A percentile compares a stretch with the other conserved stretches of the same genome.
Evolutionary conservation across 2,888 invertebrate species (phyloP).

Genomic region (Mycalesis mineus): DNA sequence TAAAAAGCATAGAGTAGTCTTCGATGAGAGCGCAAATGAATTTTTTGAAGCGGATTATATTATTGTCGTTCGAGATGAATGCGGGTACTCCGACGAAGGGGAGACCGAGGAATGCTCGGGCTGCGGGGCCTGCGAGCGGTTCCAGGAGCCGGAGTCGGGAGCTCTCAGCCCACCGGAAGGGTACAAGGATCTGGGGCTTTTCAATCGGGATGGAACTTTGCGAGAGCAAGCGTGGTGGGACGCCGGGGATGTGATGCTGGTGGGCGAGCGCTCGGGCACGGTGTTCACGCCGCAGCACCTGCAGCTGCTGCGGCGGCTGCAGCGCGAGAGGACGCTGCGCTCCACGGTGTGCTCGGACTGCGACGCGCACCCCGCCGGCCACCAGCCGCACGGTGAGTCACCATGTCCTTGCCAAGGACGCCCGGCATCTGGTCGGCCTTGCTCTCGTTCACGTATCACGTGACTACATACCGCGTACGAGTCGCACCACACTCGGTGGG

Average conservation of each 20-base stretch:
- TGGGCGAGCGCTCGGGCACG: constrained; percentile 77
- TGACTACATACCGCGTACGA: constrained; percentile 11
- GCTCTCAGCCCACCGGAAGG: constrained; percentile 94
- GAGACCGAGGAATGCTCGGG: constrained; percentile 85
- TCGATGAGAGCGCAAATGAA: constrained; percentile 92
- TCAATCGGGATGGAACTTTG: constrained; percentile 76
- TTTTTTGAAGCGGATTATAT: constrained; percentile 96
- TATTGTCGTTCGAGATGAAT: constrained; percentile 92
- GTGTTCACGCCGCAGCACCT: constrained; percentile 83
- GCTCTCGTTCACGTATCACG: constrained; percentile 33
- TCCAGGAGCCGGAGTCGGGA: constrained; percentile 87
- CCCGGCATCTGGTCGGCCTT: constrained; percentile 38
- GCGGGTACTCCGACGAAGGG: constrained; percentile 88
- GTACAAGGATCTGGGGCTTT: constrained; percentile 89
- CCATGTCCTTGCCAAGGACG: constrained; percentile 54
- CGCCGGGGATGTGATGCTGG: constrained; percentile 76
- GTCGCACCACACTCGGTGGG: neutral
- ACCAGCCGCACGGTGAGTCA: constrained; percentile 72
- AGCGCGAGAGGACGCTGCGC: constrained; percentile 79
- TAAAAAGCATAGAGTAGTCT: constrained; percentile 89
- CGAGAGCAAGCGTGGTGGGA: constrained; percentile 79
- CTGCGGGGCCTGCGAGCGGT: constrained; percentile 72
- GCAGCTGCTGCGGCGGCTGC: constrained; percentile 80
- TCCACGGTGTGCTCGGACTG: constrained; percentile 75
- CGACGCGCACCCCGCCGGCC: constrained; percentile 68